phyloP scores from a whole-genome alignment of 2,797 vertebrate species.

The Nannoperca australis region DNA sequence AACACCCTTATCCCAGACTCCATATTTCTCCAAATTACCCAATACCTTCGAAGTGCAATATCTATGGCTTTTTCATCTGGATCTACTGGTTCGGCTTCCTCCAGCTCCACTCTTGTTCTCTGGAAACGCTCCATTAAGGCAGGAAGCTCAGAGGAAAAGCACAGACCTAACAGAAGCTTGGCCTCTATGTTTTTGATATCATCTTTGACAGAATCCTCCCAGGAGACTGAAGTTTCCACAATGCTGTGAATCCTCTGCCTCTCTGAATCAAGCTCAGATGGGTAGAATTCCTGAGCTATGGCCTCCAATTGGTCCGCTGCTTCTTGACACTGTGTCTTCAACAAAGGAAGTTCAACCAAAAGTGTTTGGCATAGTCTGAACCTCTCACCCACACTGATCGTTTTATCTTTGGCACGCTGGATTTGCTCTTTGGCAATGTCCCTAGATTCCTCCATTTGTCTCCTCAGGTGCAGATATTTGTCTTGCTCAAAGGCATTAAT shows the following conservation, averaged over 20 bases:
- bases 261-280: constrained; percentile 74
- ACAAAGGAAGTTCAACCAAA: constrained; percentile 77
- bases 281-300: constrained; percentile 76
- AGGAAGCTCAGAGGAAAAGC: constrained; percentile 63
- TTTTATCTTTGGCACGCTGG: constrained; percentile 53
- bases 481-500: constrained; percentile 74
- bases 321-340: constrained; percentile 81
- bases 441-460: constrained; percentile 80
- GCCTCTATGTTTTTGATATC: constrained; percentile 74
- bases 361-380: constrained; percentile 76
- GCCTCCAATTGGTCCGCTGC: constrained; percentile 78
- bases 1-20: constrained; percentile 83
- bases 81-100: constrained; percentile 72
- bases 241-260: constrained; percentile 66
- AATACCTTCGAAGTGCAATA: constrained; percentile 80
- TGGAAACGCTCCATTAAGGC: constrained; percentile 66
- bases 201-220: constrained; percentile 68
- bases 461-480: constrained; percentile 80
- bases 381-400: constrained; percentile 54
- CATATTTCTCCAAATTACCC: constrained; percentile 85
- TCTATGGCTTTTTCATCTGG: constrained; percentile 83
- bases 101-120: constrained; percentile 71
- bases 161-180: constrained; percentile 58
- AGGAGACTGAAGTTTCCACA: constrained; percentile 72
- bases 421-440: constrained; percentile 80